Evolutionary conservation across 2,113 vertebrate species (phyloP).

Genomic region (Myrmecobius fasciatus): DNA sequence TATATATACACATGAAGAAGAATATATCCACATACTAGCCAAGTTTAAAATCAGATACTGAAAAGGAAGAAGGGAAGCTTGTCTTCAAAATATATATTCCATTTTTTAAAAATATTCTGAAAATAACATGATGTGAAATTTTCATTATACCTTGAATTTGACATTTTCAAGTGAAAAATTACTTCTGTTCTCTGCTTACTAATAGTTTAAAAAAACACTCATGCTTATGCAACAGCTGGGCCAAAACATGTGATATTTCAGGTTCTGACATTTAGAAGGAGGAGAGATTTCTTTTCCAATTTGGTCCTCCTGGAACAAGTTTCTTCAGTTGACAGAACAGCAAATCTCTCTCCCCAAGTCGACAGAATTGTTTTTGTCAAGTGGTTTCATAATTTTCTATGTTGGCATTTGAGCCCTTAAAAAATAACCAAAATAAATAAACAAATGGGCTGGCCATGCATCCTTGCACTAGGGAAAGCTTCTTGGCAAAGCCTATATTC

Average conservation of each 20-base stretch:
- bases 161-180: constrained; percentile 30
- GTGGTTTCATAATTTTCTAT: not conserved
- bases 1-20: not conserved
- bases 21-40: not conserved
- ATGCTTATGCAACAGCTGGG: not conserved
- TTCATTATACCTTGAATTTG: constrained; percentile 5
- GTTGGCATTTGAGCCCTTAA: constrained; percentile 1
- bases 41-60: not conserved
- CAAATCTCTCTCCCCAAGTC: constrained; percentile 3
- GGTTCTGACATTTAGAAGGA: not conserved
- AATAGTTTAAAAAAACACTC: not conserved
- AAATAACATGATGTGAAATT: constrained; percentile 2
- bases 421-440: not conserved
- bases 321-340: constrained; percentile 5
- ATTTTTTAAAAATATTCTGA: not conserved
- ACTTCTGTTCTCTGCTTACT: constrained; percentile 5
- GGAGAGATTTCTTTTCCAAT: constrained; percentile 1
- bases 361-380: constrained; percentile 3
- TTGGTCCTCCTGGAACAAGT: constrained; percentile 4
- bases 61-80: constrained; percentile 15
- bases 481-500: not conserved
- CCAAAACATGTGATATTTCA: constrained; percentile 1
- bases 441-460: constrained; percentile 1
- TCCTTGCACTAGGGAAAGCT: not conserved
- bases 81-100: constrained; percentile 2